Evolutionary conservation across 1,140 invertebrate genomes (phyloP), one percentile per base, ranked within the genome.

Genomic region (Portunus trituberculatus): DNA sequence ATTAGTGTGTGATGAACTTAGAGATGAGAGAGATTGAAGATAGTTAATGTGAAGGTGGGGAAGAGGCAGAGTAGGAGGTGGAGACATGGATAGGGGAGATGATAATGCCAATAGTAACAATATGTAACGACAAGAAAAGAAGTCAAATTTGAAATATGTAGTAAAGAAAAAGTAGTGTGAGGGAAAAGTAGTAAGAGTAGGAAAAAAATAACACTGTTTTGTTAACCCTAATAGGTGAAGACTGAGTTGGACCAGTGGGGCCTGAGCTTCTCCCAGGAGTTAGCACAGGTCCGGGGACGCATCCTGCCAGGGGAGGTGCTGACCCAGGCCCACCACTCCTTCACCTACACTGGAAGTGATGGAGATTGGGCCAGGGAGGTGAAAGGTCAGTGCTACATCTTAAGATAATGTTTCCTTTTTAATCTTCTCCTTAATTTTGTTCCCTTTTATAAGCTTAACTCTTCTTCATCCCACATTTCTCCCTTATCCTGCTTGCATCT

Each of bases 191-290:
- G 20, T 0, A 59, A 20, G 52, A 16, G 52, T 20, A 59, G 52
- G 20, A 59, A 20, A n/a, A n/a, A 7, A 76, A 7, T 20, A 76
- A 7, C 4, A 20, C 25, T 0, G 6, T 76, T 76, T 76, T 25
- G 20, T 16, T n/a, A n/a, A 20, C 67, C 6, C 6, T 76, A 14
- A 52, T 90, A 97, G 87, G 97, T 97, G 25, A 96, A 93, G 12
- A 95, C 96, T 12, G 97, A 97, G 89, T 96, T 97, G 94, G 96
- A 96, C 0, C 96, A 97, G 39, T 97, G 97, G 97, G 97, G 97
- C 6, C 96, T 97, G 0, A 92, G 96, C 48, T 96, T 97, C 45
- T 96, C 97, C 12, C 95, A 88, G n/a, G 91, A 96, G 32, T 95
- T 97, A 32, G 96, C 96, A 14, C 91, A 97, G 96, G 96, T 97